Conservation (phyloP, 2,113 vertebrate species). For the Brachyhypopomus occidentalis region DNA sequence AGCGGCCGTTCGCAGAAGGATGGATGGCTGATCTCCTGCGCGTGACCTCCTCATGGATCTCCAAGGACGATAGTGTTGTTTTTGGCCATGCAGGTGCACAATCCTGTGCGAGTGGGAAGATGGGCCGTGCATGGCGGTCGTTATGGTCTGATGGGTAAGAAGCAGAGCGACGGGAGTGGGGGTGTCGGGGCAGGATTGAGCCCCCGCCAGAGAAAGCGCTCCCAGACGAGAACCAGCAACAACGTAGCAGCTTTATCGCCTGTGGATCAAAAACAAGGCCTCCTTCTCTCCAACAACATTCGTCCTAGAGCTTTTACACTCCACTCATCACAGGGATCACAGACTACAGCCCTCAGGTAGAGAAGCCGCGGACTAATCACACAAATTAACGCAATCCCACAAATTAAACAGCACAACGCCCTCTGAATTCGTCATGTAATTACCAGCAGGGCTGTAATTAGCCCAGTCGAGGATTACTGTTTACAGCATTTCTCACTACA, state of each 20-base stretch:
- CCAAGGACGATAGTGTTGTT: slow-evolving; percentile 55
- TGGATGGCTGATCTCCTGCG: slow-evolving; percentile 43
- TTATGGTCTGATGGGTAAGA: slow-evolving; percentile 25
- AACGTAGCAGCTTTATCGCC: background rate
- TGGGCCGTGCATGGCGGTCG: slow-evolving; percentile 28
- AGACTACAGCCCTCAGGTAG: slow-evolving; percentile 49
- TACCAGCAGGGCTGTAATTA: slow-evolving; percentile 56
- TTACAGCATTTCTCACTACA: slow-evolving; percentile 31
- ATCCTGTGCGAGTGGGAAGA: slow-evolving; percentile 30
- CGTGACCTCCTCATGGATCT: slow-evolving; percentile 54
- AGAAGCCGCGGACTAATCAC: slow-evolving; percentile 59
- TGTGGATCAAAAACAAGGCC: background rate
- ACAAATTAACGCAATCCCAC: slow-evolving; percentile 57
- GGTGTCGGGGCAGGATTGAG: slow-evolving; percentile 10
- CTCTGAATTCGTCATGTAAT: slow-evolving; percentile 61
- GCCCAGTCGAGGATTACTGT: slow-evolving; percentile 30
- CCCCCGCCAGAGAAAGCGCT: slow-evolving; percentile 36
- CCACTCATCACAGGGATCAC: slow-evolving; percentile 14
- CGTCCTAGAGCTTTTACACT: slow-evolving; percentile 4
- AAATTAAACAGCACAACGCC: slow-evolving; percentile 62
- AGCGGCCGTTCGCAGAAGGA: slow-evolving; percentile 44
- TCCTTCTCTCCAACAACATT: background rate
- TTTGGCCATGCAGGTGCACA: slow-evolving; percentile 46
- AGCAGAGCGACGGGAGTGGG: slow-evolving; percentile 6
- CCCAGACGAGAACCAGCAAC: background rate